Evolutionary conservation across 2,888 invertebrate genomes (phyloP).

Genomic region (Ceraclea dissimilis): DNA sequence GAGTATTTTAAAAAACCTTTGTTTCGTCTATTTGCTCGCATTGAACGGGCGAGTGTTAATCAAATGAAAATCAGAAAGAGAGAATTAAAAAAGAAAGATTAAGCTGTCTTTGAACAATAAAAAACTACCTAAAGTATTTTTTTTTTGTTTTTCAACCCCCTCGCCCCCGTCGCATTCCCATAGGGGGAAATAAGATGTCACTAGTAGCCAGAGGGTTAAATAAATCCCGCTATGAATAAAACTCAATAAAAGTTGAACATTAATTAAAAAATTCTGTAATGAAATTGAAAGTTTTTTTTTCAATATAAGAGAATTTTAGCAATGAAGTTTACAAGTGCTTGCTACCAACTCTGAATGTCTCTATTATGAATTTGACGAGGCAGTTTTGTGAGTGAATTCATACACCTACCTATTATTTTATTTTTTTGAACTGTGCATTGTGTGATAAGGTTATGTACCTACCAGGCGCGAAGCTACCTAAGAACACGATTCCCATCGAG

Average conservation of each 20-base stretch:
- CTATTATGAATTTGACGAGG: too few relatives aligned
- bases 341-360: too few relatives aligned
- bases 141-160: conserved; percentile 1
- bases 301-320: too few relatives aligned
- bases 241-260: conserved; percentile 10
- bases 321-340: too few relatives aligned
- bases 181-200: conserved; percentile 1
- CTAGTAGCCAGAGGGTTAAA: conserved; percentile 15
- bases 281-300: background rate
- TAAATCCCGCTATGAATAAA: conserved; percentile 1
- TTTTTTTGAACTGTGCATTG: too few relatives aligned
- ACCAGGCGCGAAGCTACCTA: too few relatives aligned
- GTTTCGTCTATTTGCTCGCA: conserved; percentile 24
- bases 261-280: conserved; percentile 3
- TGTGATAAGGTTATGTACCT: too few relatives aligned
- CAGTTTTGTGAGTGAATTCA: too few relatives aligned
- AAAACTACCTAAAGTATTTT: conserved; percentile 7
- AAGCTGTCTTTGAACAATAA: conserved; percentile 17
- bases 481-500: too few relatives aligned
- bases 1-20: conserved; percentile 13
- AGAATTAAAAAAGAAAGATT: conserved; percentile 21
- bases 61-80: conserved; percentile 25
- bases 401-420: too few relatives aligned
- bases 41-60: conserved; percentile 25
- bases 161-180: background rate